Percentiles rank a stretch among this genome's conserved stretches.
phyloP scores from a whole-genome alignment of 2,113 vertebrate species.

The Cairina moschata region DNA sequence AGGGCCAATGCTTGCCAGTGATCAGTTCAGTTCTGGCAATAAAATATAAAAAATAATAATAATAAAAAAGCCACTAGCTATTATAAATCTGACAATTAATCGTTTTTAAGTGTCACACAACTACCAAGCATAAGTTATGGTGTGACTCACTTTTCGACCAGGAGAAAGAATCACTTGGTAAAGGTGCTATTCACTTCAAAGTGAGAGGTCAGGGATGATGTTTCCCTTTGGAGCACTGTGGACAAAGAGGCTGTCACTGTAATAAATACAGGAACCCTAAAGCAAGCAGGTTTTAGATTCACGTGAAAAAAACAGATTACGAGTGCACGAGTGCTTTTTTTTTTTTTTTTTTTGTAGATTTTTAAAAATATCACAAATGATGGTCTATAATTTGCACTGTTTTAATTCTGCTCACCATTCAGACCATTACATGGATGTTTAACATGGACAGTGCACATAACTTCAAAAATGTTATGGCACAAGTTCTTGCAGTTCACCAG shows the following conservation, averaged over 20 bases:
- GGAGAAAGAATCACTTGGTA: not conserved
- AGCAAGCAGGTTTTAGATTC: not conserved
- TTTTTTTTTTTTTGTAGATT: not conserved
- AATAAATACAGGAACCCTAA: not conserved
- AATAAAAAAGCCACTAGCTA: not conserved
- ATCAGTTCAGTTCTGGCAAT: not conserved
- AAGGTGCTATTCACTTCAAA: not conserved
- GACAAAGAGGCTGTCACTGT: not conserved
- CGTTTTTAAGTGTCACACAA: not conserved
- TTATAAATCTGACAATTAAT: not conserved
- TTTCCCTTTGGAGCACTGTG: rapidly evolving
- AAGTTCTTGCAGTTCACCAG: not conserved
- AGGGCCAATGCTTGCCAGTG: not conserved
- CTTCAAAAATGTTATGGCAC: not conserved
- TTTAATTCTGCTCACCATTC: not conserved
- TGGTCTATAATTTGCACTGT: not conserved
- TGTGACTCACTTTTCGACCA: not conserved
- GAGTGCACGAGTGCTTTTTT: not conserved
- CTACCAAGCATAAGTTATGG: not conserved
- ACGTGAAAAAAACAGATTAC: not conserved
- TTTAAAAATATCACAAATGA: not conserved
- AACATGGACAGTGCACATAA: not conserved
- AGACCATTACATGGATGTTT: not conserved
- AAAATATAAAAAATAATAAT: not conserved
- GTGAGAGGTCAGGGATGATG: not conserved